phyloP scores from a whole-genome alignment of 1,140 invertebrate genomes.

The Musca domestica region DNA sequence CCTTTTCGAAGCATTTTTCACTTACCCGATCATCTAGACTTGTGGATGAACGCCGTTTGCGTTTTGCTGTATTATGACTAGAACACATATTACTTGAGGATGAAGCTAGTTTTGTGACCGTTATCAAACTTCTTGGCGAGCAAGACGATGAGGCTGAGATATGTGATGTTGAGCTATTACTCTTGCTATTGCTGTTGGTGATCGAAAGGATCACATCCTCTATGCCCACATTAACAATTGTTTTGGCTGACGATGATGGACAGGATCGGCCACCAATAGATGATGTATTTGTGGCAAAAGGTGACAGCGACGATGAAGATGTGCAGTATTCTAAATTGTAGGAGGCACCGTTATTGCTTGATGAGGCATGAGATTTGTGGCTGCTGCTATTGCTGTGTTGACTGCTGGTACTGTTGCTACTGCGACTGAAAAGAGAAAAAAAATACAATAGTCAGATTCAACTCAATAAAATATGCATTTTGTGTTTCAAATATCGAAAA shows the following conservation, averaged over 20 bases:
- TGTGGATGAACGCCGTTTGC: slow-evolving; percentile 7
- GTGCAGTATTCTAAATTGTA: slow-evolving; percentile 23
- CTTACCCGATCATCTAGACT: slow-evolving; percentile 14
- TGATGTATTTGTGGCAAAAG: slow-evolving; percentile 10
- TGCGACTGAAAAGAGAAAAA: slow-evolving; percentile 32
- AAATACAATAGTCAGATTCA: neutral
- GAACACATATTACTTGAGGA: neutral
- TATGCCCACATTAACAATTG: slow-evolving; percentile 11
- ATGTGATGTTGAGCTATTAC: neutral
- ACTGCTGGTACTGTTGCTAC: slow-evolving; percentile 33
- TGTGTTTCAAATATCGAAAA: neutral
- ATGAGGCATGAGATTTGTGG: slow-evolving; percentile 14
- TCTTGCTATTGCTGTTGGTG: slow-evolving; percentile 9
- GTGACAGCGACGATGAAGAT: slow-evolving; percentile 24
- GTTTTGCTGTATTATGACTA: slow-evolving; percentile 12
- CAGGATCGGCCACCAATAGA: neutral
- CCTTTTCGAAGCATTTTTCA: neutral
- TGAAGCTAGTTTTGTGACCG: neutral
- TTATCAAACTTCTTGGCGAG: neutral
- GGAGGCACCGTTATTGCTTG: slow-evolving; percentile 11
- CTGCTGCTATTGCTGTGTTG: slow-evolving; percentile 23
- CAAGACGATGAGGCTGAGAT: slow-evolving; percentile 18
- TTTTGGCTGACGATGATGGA: slow-evolving; percentile 12
- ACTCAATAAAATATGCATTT: neutral
- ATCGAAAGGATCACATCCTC: slow-evolving; percentile 7